Evolutionary conservation across 2,797 vertebrate species (phyloP).

Genomic region (Sebastes matsubarae): DNA sequence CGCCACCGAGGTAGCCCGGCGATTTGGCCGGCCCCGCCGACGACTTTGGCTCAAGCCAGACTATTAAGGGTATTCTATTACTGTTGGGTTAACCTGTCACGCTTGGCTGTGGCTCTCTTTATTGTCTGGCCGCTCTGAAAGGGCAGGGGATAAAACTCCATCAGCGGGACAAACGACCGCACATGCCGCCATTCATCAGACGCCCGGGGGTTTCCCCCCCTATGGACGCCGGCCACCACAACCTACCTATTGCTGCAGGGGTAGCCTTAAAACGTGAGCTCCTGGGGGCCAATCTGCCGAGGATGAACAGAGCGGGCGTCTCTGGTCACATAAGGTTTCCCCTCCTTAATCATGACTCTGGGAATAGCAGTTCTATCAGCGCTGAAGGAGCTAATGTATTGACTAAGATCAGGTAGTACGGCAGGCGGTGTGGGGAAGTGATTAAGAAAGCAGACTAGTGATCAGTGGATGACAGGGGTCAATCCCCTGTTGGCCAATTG

Average conservation of each 20-base stretch:
- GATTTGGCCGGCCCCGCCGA: slow-evolving; percentile 24
- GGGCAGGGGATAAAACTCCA: slow-evolving; percentile 80
- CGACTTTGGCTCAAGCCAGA: slow-evolving; percentile 47
- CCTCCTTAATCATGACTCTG: slow-evolving; percentile 40
- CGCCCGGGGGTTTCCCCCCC: slow-evolving; percentile 28
- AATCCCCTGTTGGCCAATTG: slow-evolving; percentile 67
- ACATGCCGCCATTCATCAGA: slow-evolving; percentile 65
- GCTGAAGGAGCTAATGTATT: slow-evolving; percentile 49
- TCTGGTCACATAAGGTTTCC: slow-evolving; percentile 14
- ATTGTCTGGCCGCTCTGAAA: slow-evolving; percentile 74
- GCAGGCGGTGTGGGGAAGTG: slow-evolving; percentile 50
- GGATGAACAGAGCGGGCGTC: background rate
- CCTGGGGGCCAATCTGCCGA: slow-evolving; percentile 8
- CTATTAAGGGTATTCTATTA: slow-evolving; percentile 74
- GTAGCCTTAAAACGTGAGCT: slow-evolving; percentile 30
- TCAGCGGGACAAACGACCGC: slow-evolving; percentile 74
- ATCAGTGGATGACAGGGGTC: slow-evolving; percentile 71
- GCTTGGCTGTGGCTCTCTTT: slow-evolving; percentile 71
- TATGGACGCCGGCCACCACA: background rate
- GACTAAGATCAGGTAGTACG: slow-evolving; percentile 51
- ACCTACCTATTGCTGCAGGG: background rate
- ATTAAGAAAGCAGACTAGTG: slow-evolving; percentile 70
- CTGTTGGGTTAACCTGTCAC: slow-evolving; percentile 78
- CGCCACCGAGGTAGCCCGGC: slow-evolving; percentile 13
- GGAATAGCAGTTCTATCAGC: slow-evolving; percentile 24